A percentile compares a stretch with the other conserved stretches of the same genome.
Conservation (phyloP, 1,140 invertebrate genomes). For the Wasmannia auropunctata region DNA sequence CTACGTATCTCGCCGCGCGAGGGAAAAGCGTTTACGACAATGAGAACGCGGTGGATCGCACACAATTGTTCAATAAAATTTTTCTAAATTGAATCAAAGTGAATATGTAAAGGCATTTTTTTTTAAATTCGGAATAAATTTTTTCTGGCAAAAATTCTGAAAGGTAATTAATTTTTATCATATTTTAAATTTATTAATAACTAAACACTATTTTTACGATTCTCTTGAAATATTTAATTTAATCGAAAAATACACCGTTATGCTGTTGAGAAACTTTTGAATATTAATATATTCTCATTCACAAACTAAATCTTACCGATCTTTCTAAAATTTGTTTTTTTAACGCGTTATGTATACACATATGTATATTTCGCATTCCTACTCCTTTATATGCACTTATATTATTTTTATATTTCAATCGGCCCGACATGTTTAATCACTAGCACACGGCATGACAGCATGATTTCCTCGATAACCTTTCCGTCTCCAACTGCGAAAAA, state of each 20-base stretch:
- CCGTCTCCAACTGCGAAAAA: neutral
- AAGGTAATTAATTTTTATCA: no score
- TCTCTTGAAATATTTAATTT: neutral
- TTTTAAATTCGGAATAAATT: neutral
- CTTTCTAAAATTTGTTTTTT: neutral
- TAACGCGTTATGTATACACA: no score
- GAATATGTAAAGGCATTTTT: neutral
- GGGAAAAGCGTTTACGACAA: neutral
- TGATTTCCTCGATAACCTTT: slow-evolving; percentile 33
- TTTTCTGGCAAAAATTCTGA: neutral
- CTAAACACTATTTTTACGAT: neutral
- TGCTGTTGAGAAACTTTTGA: neutral
- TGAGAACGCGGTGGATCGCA: neutral
- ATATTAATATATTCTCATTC: neutral
- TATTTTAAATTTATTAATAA: neutral
- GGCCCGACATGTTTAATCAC: neutral
- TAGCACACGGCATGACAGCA: neutral
- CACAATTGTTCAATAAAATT: neutral
- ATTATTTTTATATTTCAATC: neutral
- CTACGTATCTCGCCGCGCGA: neutral
- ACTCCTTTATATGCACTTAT: no score
- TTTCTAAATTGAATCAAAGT: neutral
- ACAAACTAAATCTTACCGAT: neutral
- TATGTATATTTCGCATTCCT: no score
- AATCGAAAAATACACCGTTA: neutral